Conservation (phyloP, 1,140 invertebrate genomes). For the Drosophila oshimai region DNA sequence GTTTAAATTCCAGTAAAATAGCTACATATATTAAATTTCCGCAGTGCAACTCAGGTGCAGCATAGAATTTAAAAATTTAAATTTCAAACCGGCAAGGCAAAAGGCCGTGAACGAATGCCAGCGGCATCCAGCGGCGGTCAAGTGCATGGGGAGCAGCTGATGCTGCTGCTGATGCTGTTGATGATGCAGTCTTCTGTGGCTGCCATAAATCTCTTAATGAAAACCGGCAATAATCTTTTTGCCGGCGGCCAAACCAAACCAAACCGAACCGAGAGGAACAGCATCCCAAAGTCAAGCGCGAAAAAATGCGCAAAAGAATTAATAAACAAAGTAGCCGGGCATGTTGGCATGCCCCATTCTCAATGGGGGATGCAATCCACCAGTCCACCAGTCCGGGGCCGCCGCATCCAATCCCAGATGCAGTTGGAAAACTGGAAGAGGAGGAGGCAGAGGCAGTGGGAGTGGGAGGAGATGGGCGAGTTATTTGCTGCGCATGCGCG, state of each 20-base stretch:
- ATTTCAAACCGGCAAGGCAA: slow-evolving; percentile 29
- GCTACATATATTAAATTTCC: too few species aligned
- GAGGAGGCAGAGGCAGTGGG: slow-evolving; percentile 2
- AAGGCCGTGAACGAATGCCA: slow-evolving; percentile 61
- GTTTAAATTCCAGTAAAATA: too few species aligned
- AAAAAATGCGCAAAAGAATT: slow-evolving; percentile 80
- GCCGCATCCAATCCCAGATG: slow-evolving; percentile 20
- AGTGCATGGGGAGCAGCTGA: slow-evolving; percentile 64
- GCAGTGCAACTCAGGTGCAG: slow-evolving; percentile 48
- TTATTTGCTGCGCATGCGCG: slow-evolving; percentile 78
- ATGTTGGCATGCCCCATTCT: slow-evolving; percentile 62
- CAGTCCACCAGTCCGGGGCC: too few species aligned
- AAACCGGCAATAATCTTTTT: slow-evolving; percentile 80
- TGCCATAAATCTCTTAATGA: slow-evolving; percentile 81
- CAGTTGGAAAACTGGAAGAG: slow-evolving; percentile 4
- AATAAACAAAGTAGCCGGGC: slow-evolving; percentile 77
- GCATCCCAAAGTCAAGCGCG: slow-evolving; percentile 53
- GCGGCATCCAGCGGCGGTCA: slow-evolving; percentile 61
- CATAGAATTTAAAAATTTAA: slow-evolving; percentile 71
- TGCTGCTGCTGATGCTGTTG: background rate
- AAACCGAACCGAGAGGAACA: slow-evolving; percentile 24
- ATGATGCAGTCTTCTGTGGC: slow-evolving; percentile 8
- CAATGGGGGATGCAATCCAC: slow-evolving; percentile 16
- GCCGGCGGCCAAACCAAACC: slow-evolving; percentile 48
- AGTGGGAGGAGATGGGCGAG: slow-evolving; percentile 32